These are phyloP conservation scores for Austrolebias charrua DNA, from an alignment of 2,797 vertebrate species.

Conservation along the genomic window DNA sequence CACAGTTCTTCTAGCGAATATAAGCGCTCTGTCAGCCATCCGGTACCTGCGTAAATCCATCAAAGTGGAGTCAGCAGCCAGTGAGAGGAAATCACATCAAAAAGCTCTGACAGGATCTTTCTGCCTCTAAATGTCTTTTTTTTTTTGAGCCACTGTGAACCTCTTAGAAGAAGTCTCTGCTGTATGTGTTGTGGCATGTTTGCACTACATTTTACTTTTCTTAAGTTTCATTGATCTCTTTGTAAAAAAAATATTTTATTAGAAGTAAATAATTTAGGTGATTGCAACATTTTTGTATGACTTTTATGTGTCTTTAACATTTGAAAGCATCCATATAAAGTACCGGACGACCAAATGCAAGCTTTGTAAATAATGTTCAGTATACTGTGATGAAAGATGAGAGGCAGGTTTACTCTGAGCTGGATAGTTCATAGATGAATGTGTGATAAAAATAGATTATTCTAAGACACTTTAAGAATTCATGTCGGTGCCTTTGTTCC, in stretches of 20 bases:
- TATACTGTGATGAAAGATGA: slow-evolving; percentile 14
- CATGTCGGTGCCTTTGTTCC: background rate
- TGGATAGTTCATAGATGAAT: slow-evolving; percentile 18
- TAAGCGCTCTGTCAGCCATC: slow-evolving; percentile 93
- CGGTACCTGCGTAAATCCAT: slow-evolving; percentile 86
- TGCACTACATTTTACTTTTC: slow-evolving; percentile 10
- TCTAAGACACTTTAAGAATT: background rate
- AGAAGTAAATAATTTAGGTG: background rate
- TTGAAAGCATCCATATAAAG: slow-evolving; percentile 13
- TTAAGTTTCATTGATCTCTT: slow-evolving; percentile 2
- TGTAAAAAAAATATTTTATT: background rate
- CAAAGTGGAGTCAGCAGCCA: slow-evolving; percentile 58
- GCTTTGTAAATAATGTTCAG: slow-evolving; percentile 32
- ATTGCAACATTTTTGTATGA: background rate
- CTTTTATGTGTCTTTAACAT: background rate
- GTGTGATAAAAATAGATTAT: slow-evolving; percentile 28
- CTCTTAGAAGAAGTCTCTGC: background rate
- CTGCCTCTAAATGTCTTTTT: background rate
- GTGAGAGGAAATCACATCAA: slow-evolving; percentile 38
- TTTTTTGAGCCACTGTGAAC: slow-evolving; percentile 1
- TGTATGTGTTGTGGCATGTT: slow-evolving; percentile 24
- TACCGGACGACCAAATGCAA: slow-evolving; percentile 38
- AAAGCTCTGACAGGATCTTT: slow-evolving; percentile 30
- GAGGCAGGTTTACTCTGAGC: slow-evolving; percentile 17
- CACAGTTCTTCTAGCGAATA: slow-evolving; percentile 90